Conservation (phyloP, 1,140 invertebrate species). For the Hypothenemus hampei region DNA sequence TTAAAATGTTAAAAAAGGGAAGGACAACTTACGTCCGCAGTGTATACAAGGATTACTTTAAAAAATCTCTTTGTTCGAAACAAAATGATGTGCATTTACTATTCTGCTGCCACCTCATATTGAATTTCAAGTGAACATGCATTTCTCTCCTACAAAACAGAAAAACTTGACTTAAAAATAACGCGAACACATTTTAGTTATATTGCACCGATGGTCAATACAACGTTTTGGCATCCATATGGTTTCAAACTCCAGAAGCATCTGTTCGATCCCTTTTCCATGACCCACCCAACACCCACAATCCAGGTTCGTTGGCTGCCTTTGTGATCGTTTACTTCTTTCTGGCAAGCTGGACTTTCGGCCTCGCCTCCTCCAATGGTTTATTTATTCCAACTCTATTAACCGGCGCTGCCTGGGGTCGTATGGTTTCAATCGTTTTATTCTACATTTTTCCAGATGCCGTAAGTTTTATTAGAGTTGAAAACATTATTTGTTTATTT, state of each 20-base stretch:
- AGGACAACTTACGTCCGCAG: too few relatives aligned
- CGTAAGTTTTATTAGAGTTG: constrained; percentile 36
- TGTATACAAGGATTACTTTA: too few relatives aligned
- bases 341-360: constrained; percentile 89
- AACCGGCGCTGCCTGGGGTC: constrained; percentile 94
- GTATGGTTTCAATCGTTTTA: constrained; percentile 74
- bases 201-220: constrained; percentile 91
- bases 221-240: constrained; percentile 83
- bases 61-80: too few relatives aligned
- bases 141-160: too few relatives aligned
- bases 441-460: constrained; percentile 61
- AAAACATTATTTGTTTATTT: constrained; percentile 14
- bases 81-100: too few relatives aligned
- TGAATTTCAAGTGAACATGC: too few relatives aligned
- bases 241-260: constrained; percentile 96
- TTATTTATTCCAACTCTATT: constrained; percentile 94
- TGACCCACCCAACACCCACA: constrained; percentile 83
- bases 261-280: constrained; percentile 91
- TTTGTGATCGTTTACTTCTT: constrained; percentile 89
- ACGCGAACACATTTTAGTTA: constrained; percentile 69
- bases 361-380: constrained; percentile 90
- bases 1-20: too few relatives aligned
- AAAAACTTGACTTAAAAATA: too few relatives aligned
- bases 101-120: too few relatives aligned
- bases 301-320: constrained; percentile 67